Conservation (phyloP, 2,113 vertebrate genomes). For the Microcebus griseorufus region DNA sequence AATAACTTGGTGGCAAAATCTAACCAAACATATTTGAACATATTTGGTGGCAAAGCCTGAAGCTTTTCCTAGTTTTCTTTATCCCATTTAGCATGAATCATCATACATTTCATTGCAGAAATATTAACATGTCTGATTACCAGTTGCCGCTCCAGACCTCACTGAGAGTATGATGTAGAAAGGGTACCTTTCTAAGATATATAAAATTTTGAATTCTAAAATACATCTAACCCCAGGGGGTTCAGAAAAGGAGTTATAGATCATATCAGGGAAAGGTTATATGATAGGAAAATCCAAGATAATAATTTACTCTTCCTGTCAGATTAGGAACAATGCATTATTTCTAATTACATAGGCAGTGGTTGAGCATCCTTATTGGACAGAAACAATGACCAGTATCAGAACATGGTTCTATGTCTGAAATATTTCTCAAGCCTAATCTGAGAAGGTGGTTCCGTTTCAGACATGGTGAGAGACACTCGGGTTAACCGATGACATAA, state of each 20-base stretch:
- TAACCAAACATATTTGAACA: neutral
- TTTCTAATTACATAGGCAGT: neutral
- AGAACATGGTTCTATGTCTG: neutral
- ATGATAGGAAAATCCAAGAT: neutral
- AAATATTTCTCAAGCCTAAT: neutral
- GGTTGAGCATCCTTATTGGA: neutral
- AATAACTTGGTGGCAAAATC: neutral
- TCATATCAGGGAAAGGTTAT: neutral
- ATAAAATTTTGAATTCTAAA: neutral
- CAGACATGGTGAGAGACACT: neutral
- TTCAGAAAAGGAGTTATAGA: neutral
- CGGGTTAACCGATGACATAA: neutral
- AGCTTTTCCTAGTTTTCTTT: neutral
- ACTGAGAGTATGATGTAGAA: neutral
- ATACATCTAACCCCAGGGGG: neutral
- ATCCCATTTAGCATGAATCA: neutral
- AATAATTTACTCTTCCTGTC: neutral
- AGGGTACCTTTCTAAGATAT: neutral
- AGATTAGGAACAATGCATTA: neutral
- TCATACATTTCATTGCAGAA: neutral
- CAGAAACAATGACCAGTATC: neutral
- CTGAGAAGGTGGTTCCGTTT: neutral
- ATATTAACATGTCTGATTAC: neutral
- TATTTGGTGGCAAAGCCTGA: neutral
- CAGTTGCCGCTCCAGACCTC: neutral